These are phyloP conservation scores for Agapostemon virescens DNA, from an alignment of 2,888 invertebrate species.

Conservation along the genomic window DNA sequence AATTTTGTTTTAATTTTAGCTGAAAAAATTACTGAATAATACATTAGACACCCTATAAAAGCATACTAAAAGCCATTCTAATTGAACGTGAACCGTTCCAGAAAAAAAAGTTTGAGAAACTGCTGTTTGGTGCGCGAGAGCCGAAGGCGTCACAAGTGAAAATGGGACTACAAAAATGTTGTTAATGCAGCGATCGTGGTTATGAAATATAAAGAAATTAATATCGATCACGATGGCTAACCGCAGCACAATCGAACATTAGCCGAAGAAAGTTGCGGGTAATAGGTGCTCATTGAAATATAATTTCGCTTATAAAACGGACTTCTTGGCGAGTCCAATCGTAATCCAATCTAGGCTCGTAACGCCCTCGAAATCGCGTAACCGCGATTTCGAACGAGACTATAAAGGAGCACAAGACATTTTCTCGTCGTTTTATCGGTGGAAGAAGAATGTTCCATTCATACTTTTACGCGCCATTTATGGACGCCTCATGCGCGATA, in stretches of 20 bases:
- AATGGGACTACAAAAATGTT: background rate
- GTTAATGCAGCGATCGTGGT: background rate
- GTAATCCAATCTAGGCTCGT: background rate
- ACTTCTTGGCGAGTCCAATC: constrained; percentile 2
- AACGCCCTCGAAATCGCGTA: constrained; percentile 16
- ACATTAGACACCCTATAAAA: too few relatives aligned
- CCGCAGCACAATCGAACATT: background rate
- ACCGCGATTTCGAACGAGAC: constrained; percentile 21
- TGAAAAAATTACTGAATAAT: too few relatives aligned
- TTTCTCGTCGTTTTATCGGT: constrained; percentile 57
- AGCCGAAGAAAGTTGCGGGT: constrained; percentile 4
- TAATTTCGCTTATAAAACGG: constrained; percentile 23
- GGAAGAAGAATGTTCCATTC: constrained; percentile 68
- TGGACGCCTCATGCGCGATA: constrained; percentile 60
- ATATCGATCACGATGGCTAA: constrained; percentile 6
- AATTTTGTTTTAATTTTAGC: too few relatives aligned
- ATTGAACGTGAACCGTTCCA: too few relatives aligned
- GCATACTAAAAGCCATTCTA: too few relatives aligned
- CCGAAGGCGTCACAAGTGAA: too few relatives aligned
- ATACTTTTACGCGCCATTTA: constrained; percentile 67
- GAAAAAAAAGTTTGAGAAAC: too few relatives aligned
- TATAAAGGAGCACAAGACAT: constrained; percentile 34
- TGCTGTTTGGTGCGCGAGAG: too few relatives aligned
- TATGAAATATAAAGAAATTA: background rate
- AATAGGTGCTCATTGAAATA: constrained; percentile 11